Conservation (phyloP, 37 sponge, comb jelly and placozoan species). For the Corticium candelabrum region DNA sequence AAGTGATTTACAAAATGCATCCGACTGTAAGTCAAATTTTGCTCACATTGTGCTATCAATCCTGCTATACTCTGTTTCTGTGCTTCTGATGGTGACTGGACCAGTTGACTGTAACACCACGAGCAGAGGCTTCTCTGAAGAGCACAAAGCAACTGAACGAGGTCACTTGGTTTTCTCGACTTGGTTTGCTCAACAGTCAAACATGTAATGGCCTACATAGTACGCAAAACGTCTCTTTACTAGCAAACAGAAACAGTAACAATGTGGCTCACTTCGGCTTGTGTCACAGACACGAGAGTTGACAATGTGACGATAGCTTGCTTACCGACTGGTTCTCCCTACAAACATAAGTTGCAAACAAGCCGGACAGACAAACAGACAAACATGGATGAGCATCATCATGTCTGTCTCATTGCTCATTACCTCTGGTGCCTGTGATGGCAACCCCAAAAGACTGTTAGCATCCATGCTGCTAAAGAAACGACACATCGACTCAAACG, state of each 20-base stretch:
- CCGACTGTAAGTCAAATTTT: too few relatives aligned
- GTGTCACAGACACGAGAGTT: background rate
- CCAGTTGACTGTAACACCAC: background rate
- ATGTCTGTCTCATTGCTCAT: too few relatives aligned
- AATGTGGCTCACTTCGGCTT: background rate
- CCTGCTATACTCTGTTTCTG: background rate
- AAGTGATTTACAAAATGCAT: too few relatives aligned
- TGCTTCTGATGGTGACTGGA: background rate
- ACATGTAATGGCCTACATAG: background rate
- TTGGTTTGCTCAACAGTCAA: background rate
- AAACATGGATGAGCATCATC: too few relatives aligned
- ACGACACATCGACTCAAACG: background rate
- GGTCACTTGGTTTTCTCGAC: background rate
- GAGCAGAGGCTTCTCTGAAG: constrained; percentile 6
- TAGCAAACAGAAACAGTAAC: too few relatives aligned
- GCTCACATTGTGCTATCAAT: background rate
- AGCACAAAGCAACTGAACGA: background rate
- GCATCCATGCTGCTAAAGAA: background rate
- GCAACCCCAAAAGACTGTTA: background rate
- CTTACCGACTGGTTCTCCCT: background rate
- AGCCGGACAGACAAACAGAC: too few relatives aligned
- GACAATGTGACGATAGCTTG: background rate
- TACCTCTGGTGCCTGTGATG: too few relatives aligned
- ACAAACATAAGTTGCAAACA: too few relatives aligned
- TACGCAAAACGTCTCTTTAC: background rate